Evolutionary conservation across 2,888 invertebrate genomes (phyloP).

Genomic region (Spisula solida): DNA sequence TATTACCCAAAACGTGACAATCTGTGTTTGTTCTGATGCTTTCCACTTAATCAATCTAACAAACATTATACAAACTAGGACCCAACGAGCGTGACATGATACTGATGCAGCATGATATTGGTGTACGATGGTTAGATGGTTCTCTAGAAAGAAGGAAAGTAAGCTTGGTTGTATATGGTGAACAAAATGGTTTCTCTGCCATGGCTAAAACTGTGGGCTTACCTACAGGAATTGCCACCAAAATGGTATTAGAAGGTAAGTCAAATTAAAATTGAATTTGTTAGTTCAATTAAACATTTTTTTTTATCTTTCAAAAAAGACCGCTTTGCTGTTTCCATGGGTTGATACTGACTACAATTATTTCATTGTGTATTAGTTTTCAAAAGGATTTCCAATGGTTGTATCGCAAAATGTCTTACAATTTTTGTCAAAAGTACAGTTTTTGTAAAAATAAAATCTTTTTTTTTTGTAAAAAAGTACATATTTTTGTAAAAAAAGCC

Average conservation of each 20-base stretch:
- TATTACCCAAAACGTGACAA: no score
- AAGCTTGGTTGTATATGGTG: constrained; percentile 95
- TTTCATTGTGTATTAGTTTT: no score
- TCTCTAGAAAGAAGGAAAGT: constrained; percentile 93
- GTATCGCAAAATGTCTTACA: no score
- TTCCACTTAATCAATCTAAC: no score
- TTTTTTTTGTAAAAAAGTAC: not conserved
- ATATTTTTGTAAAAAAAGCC: no score
- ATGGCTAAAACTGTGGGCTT: constrained; percentile 98
- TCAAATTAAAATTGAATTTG: no score
- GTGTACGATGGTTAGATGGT: constrained; percentile 95
- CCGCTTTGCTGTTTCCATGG: not conserved
- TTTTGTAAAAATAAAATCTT: no score
- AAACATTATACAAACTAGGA: constrained; percentile 72
- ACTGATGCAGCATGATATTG: constrained; percentile 96
- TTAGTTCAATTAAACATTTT: constrained; percentile 71
- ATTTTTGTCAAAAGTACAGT: no score
- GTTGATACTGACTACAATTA: no score
- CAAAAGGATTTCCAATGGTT: no score
- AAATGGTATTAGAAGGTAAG: constrained; percentile 98
- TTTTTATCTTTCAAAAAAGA: not conserved
- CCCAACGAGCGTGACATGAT: constrained; percentile 95
- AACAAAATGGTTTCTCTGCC: constrained; percentile 93
- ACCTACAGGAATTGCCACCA: constrained; percentile 97
- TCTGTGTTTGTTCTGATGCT: no score